Base-by-base conservation (phyloP, 2,113 vertebrate species). In the Chaetorhynchus papuensis region DNA sequence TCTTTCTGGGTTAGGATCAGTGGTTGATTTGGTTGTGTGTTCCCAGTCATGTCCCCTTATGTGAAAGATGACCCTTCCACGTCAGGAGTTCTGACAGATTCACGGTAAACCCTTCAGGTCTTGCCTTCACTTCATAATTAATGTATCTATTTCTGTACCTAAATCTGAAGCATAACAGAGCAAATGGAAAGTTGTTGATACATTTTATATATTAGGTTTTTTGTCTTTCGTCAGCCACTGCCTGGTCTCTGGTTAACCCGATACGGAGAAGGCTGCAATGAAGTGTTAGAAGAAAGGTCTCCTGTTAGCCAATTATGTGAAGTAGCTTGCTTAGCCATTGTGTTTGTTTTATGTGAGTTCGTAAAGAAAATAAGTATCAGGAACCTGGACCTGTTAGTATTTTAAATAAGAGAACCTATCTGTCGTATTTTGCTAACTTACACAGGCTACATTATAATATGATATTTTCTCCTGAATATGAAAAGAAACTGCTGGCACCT, bases 11-110 rank as follows among this genome's bases (percentile, higher is more conserved):
- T 45, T 65, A 28, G 7, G 4, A 16, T 76, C 16, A 26, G 4
- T 8, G 13, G 0, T 33, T 0, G 1, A 3, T 59, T 49, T 61
- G 28, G 15, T 66, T 92, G 1, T 41, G 11, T 50, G 16, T 64
- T 89, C 20, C 49, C 7, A 63, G 35, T 66, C 3, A 4, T 23
- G 21, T 56, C 41, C 4, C 15, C 47, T 78, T 28, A 24, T 37
- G 20, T 39, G 30, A 18, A 28, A 64, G 11, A 52, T 64, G 18
- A 60, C 30, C 1, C 23, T 6, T 74, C 59, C 41, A 47, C 22
- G 13, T 52, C 15, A 50, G 65, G 9, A 70, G 3, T 82, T 74
- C 3, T 42, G 19, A 63, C 13, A 83, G 26, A 22, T 20, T 64
- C n/a, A 52, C 2, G 2, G 7, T 56, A 52, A 56, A 65, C 7